Percentiles rank a stretch among this genome's conserved stretches.
Evolutionary conservation across 2,113 vertebrate genomes (phyloP).

Genomic region (Proteles cristata): DNA sequence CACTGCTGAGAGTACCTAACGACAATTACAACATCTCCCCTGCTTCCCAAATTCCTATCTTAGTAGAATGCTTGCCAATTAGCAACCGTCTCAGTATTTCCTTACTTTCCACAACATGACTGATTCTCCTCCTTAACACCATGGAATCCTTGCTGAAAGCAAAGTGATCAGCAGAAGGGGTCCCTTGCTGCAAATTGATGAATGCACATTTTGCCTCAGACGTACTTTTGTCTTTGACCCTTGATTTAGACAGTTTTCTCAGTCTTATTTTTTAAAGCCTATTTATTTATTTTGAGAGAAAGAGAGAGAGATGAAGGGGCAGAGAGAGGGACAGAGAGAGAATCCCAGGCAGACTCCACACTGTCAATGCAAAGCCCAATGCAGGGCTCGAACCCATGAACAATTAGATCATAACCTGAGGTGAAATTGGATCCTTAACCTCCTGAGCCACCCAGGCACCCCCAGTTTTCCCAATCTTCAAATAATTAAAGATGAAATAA

Average conservation of each 20-base stretch:
- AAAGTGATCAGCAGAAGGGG: background rate
- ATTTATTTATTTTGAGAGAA: too few relatives aligned
- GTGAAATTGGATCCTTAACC: too few relatives aligned
- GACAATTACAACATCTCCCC: background rate
- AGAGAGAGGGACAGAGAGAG: too few relatives aligned
- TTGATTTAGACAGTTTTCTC: constrained; percentile 56
- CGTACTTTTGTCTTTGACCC: constrained; percentile 41
- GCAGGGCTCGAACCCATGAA: too few relatives aligned
- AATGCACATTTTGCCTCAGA: constrained; percentile 5
- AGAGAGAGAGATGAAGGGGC: too few relatives aligned
- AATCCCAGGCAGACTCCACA: too few relatives aligned
- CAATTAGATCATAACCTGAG: too few relatives aligned
- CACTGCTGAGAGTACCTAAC: background rate
- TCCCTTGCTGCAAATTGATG: background rate
- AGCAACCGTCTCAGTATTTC: background rate
- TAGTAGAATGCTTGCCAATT: background rate
- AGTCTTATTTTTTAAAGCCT: background rate
- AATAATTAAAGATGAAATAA: constrained; percentile 62
- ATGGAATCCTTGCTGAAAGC: background rate
- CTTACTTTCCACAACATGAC: background rate
- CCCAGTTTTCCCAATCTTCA: constrained; percentile 48
- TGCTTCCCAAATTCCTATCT: background rate
- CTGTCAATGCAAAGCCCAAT: too few relatives aligned
- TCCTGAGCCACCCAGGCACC: too few relatives aligned
- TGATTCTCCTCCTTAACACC: background rate